Evolutionary conservation across 2,113 vertebrate genomes (phyloP), one percentile per base, ranked within the genome.

Genomic region (Thomomys bottae): DNA sequence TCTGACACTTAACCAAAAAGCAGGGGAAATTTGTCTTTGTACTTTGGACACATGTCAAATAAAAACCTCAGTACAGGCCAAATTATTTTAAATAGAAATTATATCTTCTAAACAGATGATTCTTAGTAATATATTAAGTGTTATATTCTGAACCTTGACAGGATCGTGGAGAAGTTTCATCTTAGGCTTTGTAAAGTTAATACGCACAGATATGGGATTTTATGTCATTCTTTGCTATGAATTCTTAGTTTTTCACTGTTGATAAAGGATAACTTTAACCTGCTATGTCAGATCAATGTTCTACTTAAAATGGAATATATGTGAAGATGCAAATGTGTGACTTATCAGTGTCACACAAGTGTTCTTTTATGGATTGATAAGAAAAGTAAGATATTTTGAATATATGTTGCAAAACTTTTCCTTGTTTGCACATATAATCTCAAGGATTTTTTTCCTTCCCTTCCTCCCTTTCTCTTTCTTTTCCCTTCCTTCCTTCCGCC

Each of bases 1-100:
- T 95, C 96, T 97, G 97, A 97, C 95, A 98, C 93, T 94, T 97
- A 97, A 97, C 98, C 97, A 97, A 96, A 97, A 92, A 88, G 68
- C 75, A 77, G 82, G 86, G 88, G 90, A 87, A 73, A 97, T 97
- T 96, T 95, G 91, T 98, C 97, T 97, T 97, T 96, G 95, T 96
- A 96, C 88, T 94, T 90, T 96, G 95, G 97, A 97, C 97, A 97
- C 91, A 94, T 96, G 96, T 97, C 97, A 98, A 97, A 97, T 96
- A 94, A 97, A 97, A 97, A 97, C 90, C 93, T 89, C 78, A 94
- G 90, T 72, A 96, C 96, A 98, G 96, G 96, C 96, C 97, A 97
- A 98, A 97, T 94, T 94, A 84, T 97, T 97, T 97, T 95, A 96
- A 96, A 97, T 96, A 96, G 97, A 98, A 95, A 91, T 95, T 95